Base-by-base conservation (phyloP, 35 echinoderm and acorn worm species). In the Strongylocentrotus purpuratus region DNA sequence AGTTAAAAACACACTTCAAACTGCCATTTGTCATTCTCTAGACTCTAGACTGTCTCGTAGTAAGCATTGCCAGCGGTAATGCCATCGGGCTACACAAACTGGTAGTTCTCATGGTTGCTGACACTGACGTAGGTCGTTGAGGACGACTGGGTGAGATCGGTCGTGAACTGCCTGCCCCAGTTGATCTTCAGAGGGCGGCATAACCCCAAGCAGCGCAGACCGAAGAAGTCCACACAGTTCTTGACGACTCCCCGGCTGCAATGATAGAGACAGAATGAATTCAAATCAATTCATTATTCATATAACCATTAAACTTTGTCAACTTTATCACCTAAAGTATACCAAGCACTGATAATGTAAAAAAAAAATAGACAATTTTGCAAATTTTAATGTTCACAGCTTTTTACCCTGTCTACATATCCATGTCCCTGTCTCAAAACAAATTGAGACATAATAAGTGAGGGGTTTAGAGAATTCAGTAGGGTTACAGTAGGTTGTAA, bases 191-290 rank as follows among this genome's bases (percentile, higher is more conserved):
- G 92, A 45, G 98, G 98, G 45, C 98, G 96, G 45, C 95, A 95
- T 12, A 99, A 65, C 0, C 98, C 98, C 46, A 87, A 94, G 90
- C 95, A 99, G 25, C 95, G 52, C 47, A 96, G 95, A 45, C 94
- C 91, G 78, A 97, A 99, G 92, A 99, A 99, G 94, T 99, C 98
- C 1, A 97, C 96, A 31, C 85, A 94, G 95, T 99, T 99, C 31
- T 96, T 95, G 88, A 99, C 8, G 0, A 99, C 85, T 1, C 98
- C 98, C 48, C 98, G 98, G 55, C 98, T 99, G 59, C 31, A 91
- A 95, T 32, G 31, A 52, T 61, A 95, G 28, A 48, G 89, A 78
- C 85, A 47, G 35, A 86, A 90, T 55, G 15, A 10, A 55, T 55
- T n/a, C n/a, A n/a, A n/a, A n/a, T n/a, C n/a, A n/a, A n/a, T n/a